Conservation (phyloP, 2,888 invertebrate species). For the Athrips mouffetella region DNA sequence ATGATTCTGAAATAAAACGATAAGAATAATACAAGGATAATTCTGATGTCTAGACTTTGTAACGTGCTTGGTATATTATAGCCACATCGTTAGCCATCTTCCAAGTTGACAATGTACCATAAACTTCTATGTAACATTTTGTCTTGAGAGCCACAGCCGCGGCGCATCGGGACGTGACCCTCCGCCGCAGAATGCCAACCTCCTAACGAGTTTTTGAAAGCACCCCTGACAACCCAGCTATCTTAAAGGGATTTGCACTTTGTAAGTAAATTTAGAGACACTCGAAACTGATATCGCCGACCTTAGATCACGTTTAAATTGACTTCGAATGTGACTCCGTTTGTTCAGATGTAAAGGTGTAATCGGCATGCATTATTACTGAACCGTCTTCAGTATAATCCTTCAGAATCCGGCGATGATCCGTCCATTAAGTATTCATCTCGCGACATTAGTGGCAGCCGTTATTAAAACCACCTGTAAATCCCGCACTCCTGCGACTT, state of each 20-base stretch:
- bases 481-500: slow-evolving; percentile 61
- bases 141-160: slow-evolving; percentile 43
- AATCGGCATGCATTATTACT: slow-evolving; percentile 46
- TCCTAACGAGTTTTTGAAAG: slow-evolving; percentile 76
- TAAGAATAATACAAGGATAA: background rate
- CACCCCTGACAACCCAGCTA: slow-evolving; percentile 58
- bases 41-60: slow-evolving; percentile 3
- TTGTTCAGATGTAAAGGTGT: background rate
- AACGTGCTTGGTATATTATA: background rate
- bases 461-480: slow-evolving; percentile 79
- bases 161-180: slow-evolving; percentile 63
- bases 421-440: slow-evolving; percentile 76
- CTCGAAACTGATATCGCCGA: slow-evolving; percentile 19
- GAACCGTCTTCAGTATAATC: slow-evolving; percentile 45
- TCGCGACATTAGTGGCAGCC: slow-evolving; percentile 71
- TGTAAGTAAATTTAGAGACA: slow-evolving; percentile 58
- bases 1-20: background rate
- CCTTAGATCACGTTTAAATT: slow-evolving; percentile 3
- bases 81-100: slow-evolving; percentile 28
- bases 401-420: slow-evolving; percentile 51
- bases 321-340: background rate
- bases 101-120: slow-evolving; percentile 33
- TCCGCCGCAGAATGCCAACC: slow-evolving; percentile 62
- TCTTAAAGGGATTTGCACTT: slow-evolving; percentile 75
- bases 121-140: slow-evolving; percentile 58